These are phyloP conservation scores for Danio choprae DNA, from an alignment of 2,797 vertebrate species.

Conservation along the genomic window DNA sequence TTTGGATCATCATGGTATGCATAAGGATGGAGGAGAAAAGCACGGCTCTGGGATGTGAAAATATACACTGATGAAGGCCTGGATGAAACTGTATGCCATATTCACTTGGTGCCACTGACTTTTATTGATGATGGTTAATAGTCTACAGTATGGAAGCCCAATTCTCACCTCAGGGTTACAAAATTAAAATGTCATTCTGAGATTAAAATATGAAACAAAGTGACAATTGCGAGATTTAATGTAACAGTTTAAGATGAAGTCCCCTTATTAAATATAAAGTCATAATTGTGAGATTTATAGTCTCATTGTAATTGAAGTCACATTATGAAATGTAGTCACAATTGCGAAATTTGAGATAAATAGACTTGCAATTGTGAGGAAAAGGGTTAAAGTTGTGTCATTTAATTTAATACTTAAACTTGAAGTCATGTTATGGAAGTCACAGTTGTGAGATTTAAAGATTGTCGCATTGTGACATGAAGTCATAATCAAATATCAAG, in stretches of 20 bases:
- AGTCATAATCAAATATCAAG: too few species aligned
- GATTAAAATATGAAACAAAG: background rate
- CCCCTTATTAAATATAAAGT: too few species aligned
- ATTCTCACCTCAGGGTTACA: background rate
- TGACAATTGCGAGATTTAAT: too few species aligned
- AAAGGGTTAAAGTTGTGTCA: too few species aligned
- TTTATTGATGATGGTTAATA: slow-evolving; percentile 31
- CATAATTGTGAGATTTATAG: background rate
- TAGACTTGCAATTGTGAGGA: too few species aligned
- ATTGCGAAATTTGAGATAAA: background rate
- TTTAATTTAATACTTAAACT: too few species aligned
- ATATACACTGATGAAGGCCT: slow-evolving; percentile 50
- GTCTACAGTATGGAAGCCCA: background rate
- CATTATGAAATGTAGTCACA: background rate
- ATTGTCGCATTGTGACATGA: too few species aligned
- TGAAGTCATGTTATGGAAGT: too few species aligned
- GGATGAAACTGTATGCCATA: slow-evolving; percentile 61
- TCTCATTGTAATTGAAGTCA: too few species aligned
- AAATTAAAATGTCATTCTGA: background rate
- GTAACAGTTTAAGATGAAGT: too few species aligned
- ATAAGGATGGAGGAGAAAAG: slow-evolving; percentile 77
- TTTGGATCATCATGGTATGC: slow-evolving; percentile 67
- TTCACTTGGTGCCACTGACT: slow-evolving; percentile 61
- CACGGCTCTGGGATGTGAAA: slow-evolving; percentile 76
- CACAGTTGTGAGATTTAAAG: too few species aligned